Evolutionary conservation across 2,888 invertebrate species (phyloP).

Genomic region (Melanchra persicariae): DNA sequence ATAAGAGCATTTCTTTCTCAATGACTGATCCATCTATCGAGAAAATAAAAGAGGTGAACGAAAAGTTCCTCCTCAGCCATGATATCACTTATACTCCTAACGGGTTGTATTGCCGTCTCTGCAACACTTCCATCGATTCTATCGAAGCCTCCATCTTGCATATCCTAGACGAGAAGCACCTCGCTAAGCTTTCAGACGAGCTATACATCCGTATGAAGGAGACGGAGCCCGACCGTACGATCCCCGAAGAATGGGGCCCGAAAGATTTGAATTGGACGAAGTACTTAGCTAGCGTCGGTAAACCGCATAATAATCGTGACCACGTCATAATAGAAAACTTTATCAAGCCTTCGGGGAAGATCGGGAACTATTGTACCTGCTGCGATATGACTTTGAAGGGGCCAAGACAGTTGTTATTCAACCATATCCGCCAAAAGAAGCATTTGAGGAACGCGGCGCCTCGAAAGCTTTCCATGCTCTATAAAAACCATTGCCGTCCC

Average conservation of each 20-base stretch:
- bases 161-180: constrained; percentile 85
- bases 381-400: constrained; percentile 88
- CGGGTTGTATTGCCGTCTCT: constrained; percentile 78
- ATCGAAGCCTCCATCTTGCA: constrained; percentile 81
- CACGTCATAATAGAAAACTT: constrained; percentile 88
- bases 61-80: constrained; percentile 81
- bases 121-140: constrained; percentile 77
- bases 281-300: constrained; percentile 85
- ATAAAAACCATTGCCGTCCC: constrained; percentile 85
- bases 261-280: constrained; percentile 87
- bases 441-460: constrained; percentile 87
- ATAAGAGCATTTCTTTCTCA: constrained; percentile 81
- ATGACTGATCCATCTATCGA: constrained; percentile 78
- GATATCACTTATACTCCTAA: constrained; percentile 73
- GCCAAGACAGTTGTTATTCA: constrained; percentile 86
- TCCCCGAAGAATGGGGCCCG: constrained; percentile 88
- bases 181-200: constrained; percentile 84
- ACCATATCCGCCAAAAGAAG: constrained; percentile 88
- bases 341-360: constrained; percentile 85
- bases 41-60: constrained; percentile 83
- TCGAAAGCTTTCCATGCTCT: constrained; percentile 80
- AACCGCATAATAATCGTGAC: constrained; percentile 82
- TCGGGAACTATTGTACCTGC: constrained; percentile 85
- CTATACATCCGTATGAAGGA: constrained; percentile 80
- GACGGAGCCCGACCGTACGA: constrained; percentile 78